Evolutionary conservation across 1,140 invertebrate genomes (phyloP), one percentile per base, ranked within the genome.

Genomic region (Drosophila seguyi): DNA sequence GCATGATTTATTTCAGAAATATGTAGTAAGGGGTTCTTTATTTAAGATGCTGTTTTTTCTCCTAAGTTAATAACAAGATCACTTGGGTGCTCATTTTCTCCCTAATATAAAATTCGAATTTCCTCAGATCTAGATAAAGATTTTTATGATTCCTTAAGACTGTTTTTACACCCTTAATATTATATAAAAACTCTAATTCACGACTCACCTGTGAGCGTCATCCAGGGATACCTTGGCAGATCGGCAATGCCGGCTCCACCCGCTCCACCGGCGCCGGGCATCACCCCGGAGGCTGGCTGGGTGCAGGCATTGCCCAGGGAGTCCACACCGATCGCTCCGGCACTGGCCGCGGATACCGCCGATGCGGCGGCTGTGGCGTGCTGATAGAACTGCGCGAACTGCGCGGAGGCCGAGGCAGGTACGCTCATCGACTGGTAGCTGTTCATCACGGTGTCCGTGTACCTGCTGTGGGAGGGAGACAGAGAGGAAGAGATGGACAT

Each of bases 201-300:
- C 60, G 60, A 81, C 81, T 92, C 95, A 98, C 98, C 98, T 94
- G 97, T 98, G 93, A 98, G 97, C 81, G 97, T 97, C 97, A 98
- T 98, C 98, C 98, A 98, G n/a, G 98, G 97, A 93, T 98, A 98
- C 91, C 97, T 95, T 16, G 97, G 97, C 90, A 98, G 97, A 34
- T 97, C 97, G 80, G 97, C 95, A 56, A 95, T 93, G 85, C 96
- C 95, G 94, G 96, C 94, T 85, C 66, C 66, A 18, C 95, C 94
- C 80, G 95, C 93, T 25, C 94, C 86, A 69, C 93, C 93, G 90
- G 95, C 90, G 14, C 84, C 84, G 8, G 92, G 91, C 71, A 93
- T 79, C 65, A 93, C 93, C 73, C 93, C 94, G 93, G 83, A 91
- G 34, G 95, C 93, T 27, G 94, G 95, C 90, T 96, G 95, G 68